Percentiles rank a stretch among this genome's conserved stretches.
phyloP scores from a whole-genome alignment of 2,113 vertebrate genomes.

The Leucopsar rothschildi region DNA sequence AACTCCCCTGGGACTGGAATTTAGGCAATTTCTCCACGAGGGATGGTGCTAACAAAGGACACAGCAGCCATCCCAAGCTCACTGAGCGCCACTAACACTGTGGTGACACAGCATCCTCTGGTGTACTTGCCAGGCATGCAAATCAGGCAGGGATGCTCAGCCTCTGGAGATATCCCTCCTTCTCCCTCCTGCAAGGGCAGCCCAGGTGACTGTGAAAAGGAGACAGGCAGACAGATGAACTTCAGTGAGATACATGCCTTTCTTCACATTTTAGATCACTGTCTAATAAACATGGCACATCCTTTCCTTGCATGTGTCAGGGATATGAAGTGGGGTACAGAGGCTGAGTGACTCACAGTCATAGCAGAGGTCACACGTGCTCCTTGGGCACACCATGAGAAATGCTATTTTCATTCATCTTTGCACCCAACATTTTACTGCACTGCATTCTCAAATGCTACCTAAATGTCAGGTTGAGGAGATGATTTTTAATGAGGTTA shows the following conservation, averaged over 20 bases:
- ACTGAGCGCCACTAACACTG: neutral
- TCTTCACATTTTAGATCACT: neutral
- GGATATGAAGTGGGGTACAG: neutral
- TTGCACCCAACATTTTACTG: neutral
- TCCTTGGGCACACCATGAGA: neutral
- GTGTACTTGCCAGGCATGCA: neutral
- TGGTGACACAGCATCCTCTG: neutral
- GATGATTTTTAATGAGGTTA: neutral
- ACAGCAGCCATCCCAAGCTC: neutral
- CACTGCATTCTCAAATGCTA: neutral
- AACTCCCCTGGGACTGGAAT: too few relatives aligned
- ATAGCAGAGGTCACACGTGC: neutral
- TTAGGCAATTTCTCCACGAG: fast-evolving
- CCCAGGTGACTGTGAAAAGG: neutral
- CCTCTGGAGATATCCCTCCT: neutral
- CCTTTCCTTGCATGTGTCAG: neutral
- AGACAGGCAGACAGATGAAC: neutral
- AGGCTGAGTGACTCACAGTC: neutral
- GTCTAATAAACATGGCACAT: neutral
- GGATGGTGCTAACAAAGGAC: neutral
- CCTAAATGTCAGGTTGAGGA: neutral
- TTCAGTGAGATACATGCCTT: neutral
- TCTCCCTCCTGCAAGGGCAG: neutral
- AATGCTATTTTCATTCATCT: neutral
- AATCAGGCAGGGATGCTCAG: neutral